Evolutionary conservation across 1,140 invertebrate genomes (phyloP), one percentile per base, ranked within the genome.

Genomic region (Euura lappo): DNA sequence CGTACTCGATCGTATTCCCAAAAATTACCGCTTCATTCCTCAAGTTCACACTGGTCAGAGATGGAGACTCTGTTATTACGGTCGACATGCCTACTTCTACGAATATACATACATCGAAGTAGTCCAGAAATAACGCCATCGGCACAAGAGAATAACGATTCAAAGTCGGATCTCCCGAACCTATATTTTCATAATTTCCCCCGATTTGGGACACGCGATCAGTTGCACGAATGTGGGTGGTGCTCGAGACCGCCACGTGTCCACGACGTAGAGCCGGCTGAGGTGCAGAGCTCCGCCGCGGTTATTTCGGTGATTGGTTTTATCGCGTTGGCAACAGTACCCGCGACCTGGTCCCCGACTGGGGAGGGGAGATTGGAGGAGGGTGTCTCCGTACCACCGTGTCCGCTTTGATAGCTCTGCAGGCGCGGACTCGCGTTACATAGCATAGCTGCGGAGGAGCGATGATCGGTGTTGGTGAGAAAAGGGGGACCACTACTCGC

Each of bases 261-360:
- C 79, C 80, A 74, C 78, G 75, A 79, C 78, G 78, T 78, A 77
- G 82, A 78, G 79, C 77, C 76, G 78, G 78, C 76, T 77, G 82
- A 82, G 84, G 79, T 84, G 81, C 28, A 28, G 28, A 28, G 28
- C 81, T 79, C 81, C 28, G 84, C n/a, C 79, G 84, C 77, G 82
- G 84, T 86, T 86, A 86, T 86, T 86, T 86, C 83, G 84, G 81
- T 84, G 84, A 86, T 86, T 84, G 84, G 84, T 86, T 86, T 86
- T 86, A 86, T 85, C 83, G 83, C 82, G 82, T 81, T 86, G 83
- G 84, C 83, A 85, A 83, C 84, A 79, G 80, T 81, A 80, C 78
- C 28, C 28, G 80, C 80, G 81, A 83, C 78, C 79, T 75, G 81
- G 77, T 77, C 78, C 77, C n/a, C 8, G 13, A 7, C 42, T n/a